phyloP scores from a whole-genome alignment of 2,888 invertebrate species.

The Campoletis raptor region DNA sequence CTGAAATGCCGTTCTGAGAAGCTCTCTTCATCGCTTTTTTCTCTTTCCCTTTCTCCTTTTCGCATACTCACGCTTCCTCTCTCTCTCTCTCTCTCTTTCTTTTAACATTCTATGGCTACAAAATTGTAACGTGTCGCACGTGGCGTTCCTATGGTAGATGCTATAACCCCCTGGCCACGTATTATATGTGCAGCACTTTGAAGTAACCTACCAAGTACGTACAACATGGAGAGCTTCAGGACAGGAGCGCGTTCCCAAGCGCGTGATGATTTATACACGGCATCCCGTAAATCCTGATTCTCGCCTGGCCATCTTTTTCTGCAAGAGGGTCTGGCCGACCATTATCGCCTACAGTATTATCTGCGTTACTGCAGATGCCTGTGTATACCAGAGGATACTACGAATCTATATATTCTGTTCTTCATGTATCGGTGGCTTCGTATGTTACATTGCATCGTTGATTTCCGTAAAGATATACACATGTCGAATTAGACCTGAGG shows the following conservation, averaged over 20 bases:
- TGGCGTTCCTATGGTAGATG: slow-evolving; percentile 55
- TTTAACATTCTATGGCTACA: slow-evolving; percentile 13
- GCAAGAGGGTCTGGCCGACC: slow-evolving; percentile 20
- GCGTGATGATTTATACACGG: slow-evolving; percentile 66
- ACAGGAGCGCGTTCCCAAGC: slow-evolving; percentile 60
- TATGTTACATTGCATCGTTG: slow-evolving; percentile 19
- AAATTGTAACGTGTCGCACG: slow-evolving; percentile 67
- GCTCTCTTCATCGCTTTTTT: background rate
- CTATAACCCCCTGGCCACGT: slow-evolving; percentile 48
- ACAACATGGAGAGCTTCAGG: slow-evolving; percentile 24
- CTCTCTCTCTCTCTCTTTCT: slow-evolving; percentile 3
- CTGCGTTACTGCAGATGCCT: slow-evolving; percentile 4
- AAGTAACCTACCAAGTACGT: slow-evolving; percentile 19
- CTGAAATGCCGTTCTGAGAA: slow-evolving; percentile 14
- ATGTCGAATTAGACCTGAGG: slow-evolving; percentile 10
- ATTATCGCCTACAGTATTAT: slow-evolving; percentile 60
- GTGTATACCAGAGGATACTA: background rate
- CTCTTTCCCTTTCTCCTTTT: background rate
- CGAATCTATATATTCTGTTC: slow-evolving; percentile 10
- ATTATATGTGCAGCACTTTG: slow-evolving; percentile 34
- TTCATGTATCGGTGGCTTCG: slow-evolving; percentile 10
- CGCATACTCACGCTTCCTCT: background rate
- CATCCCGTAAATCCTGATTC: slow-evolving; percentile 67
- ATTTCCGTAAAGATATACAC: slow-evolving; percentile 20
- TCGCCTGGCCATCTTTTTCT: slow-evolving; percentile 45